Evolutionary conservation across 2,797 vertebrate species (phyloP).

Genomic region (Gallirallus australis): DNA sequence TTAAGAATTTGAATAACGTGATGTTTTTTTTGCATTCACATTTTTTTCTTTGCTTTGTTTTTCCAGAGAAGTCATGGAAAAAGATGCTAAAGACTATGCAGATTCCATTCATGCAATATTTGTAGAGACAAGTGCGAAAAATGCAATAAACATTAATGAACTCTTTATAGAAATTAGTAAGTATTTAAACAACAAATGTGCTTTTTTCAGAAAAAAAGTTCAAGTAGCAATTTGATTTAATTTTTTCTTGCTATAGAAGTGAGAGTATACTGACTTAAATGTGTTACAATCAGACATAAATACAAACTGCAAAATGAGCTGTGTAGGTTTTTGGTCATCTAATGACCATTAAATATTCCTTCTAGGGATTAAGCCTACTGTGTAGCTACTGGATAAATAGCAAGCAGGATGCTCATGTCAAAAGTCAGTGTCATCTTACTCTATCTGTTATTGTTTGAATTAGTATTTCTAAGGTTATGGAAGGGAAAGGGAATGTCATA

Average conservation of each 20-base stretch:
- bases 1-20: not conserved
- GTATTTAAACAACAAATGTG: constrained; percentile 70
- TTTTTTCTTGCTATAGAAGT: not conserved
- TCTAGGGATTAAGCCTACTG: not conserved
- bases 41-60: constrained; percentile 65
- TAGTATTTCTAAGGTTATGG: not conserved
- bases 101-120: constrained; percentile 98
- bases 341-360: not conserved
- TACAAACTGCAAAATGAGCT: not conserved
- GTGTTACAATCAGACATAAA: not conserved
- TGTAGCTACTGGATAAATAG: constrained; percentile 4
- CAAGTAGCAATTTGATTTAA: not conserved
- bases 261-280: not conserved
- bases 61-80: constrained; percentile 94
- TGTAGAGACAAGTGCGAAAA: constrained; percentile 98
- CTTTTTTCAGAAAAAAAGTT: not conserved
- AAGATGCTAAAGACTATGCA: constrained; percentile 97
- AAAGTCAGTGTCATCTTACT: not conserved
- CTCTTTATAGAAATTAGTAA: constrained; percentile 99
- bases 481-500: not conserved
- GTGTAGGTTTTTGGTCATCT: not conserved
- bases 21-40: constrained; percentile 24
- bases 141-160: constrained; percentile 98
- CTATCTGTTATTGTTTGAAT: not conserved
- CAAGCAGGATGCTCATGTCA: not conserved